Percentiles rank a stretch among this genome's conserved stretches.
These are phyloP conservation scores for Schizothorax lantsangensis DNA, from an alignment of 2,797 vertebrate genomes.

Conservation along the genomic window DNA sequence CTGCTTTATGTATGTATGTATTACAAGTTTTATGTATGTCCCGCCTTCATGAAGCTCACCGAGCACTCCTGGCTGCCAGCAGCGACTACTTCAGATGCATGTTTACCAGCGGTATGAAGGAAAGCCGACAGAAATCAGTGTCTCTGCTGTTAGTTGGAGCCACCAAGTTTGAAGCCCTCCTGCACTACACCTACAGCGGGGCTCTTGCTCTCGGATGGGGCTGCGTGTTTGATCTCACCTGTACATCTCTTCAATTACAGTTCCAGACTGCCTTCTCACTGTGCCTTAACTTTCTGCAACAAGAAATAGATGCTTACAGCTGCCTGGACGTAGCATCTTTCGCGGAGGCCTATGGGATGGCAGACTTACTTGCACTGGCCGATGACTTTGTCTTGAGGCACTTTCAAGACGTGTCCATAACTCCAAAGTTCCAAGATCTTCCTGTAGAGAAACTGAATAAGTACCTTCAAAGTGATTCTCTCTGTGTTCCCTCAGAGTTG, in stretches of 20 bases:
- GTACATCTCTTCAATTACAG: slow-evolving; percentile 87
- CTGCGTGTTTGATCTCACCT: slow-evolving; percentile 83
- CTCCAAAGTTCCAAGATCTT: slow-evolving; percentile 83
- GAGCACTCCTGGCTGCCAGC: slow-evolving; percentile 81
- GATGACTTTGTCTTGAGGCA: slow-evolving; percentile 84
- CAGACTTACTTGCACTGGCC: slow-evolving; percentile 76
- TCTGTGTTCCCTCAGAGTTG: slow-evolving; percentile 83
- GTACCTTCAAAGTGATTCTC: slow-evolving; percentile 79
- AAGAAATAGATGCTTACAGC: slow-evolving; percentile 75
- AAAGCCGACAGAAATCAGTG: slow-evolving; percentile 75
- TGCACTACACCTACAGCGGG: slow-evolving; percentile 84
- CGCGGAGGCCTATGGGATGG: slow-evolving; percentile 80
- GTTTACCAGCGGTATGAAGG: slow-evolving; percentile 88
- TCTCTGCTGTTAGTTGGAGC: slow-evolving; percentile 71
- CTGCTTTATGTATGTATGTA: slow-evolving; percentile 67
- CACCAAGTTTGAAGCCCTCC: slow-evolving; percentile 77
- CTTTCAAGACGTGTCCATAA: slow-evolving; percentile 81
- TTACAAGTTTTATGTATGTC: slow-evolving; percentile 68
- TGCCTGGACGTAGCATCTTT: slow-evolving; percentile 84
- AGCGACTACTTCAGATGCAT: slow-evolving; percentile 87
- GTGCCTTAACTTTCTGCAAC: slow-evolving; percentile 81
- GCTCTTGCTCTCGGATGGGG: slow-evolving; percentile 81
- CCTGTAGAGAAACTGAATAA: slow-evolving; percentile 77
- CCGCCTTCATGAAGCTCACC: slow-evolving; percentile 75
- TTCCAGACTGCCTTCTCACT: slow-evolving; percentile 81